These are phyloP conservation scores for Hemaris fuciformis DNA, from an alignment of 2,888 invertebrate genomes.

Conservation along the genomic window DNA sequence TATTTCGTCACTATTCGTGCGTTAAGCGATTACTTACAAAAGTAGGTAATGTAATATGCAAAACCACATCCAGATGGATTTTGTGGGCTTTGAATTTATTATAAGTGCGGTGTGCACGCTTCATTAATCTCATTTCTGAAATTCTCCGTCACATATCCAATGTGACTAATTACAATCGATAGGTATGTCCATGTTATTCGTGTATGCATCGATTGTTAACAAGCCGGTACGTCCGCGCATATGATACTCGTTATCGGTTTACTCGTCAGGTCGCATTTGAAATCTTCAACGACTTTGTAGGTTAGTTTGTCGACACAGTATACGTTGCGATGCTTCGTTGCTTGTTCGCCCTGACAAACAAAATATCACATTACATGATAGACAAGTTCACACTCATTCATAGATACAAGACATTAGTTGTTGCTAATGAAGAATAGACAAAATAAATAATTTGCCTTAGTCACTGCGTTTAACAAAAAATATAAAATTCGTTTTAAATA, in stretches of 20 bases:
- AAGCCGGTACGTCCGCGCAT: constrained; percentile 80
- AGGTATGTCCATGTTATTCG: constrained; percentile 8
- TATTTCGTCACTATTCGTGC: neutral
- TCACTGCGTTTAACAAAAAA: no score
- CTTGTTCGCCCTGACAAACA: constrained; percentile 71
- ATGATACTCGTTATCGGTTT: constrained; percentile 86
- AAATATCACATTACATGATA: no score
- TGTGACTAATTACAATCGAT: constrained; percentile 21
- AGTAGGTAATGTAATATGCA: neutral
- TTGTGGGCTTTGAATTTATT: neutral
- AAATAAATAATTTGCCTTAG: no score
- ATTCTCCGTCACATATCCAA: constrained; percentile 19
- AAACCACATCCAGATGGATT: constrained; percentile 8
- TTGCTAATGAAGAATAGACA: no score
- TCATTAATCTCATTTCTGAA: constrained; percentile 18
- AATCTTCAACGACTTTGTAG: constrained; percentile 86
- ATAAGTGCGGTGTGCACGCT: constrained; percentile 6
- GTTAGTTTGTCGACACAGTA: constrained; percentile 90
- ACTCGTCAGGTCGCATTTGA: constrained; percentile 84
- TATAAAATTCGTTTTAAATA: no score
- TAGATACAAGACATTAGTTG: no score
- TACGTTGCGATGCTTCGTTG: constrained; percentile 84
- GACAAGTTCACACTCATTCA: neutral
- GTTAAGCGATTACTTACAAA: neutral
- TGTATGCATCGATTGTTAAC: constrained; percentile 42